Base-by-base conservation (phyloP, 2,888 invertebrate species). In the Agriopis leucophaearia region DNA sequence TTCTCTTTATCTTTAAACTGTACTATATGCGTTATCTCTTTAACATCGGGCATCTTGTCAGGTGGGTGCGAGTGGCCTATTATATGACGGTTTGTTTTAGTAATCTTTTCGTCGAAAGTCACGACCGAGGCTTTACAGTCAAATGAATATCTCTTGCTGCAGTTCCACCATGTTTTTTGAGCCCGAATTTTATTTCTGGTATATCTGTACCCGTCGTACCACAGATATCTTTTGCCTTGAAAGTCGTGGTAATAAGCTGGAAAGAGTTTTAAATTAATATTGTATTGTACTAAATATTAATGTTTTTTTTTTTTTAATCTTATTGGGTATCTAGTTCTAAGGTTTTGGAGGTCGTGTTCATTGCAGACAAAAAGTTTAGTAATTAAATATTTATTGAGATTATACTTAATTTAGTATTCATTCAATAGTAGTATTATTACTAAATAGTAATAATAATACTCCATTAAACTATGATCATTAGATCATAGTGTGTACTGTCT, bases 111-210 rank as follows among this genome's bases (percentile, higher is more conserved):
- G 58, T 62, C 8, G 16, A n/a, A 54, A 16, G 76, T 78, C 7
- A 76, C 70, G 6, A 78, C 13, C 0, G 78, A 76, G 0, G 76
- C 76, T 35, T 64, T 73, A 65, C 80, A 80, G 15, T 59, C 65
- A 15, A 64, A 64, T 0, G 74, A 70, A 16, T 54, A 61, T 52
- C 78, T 69, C 27, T 71, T 64, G 1, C 58, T 73, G 35, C 78
- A 79, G 16, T 74, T 56, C 80, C 79, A 81, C 74, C 76, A 80
- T 0, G 61, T 12, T 52, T 72, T 75, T 7, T 56, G 12, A 8
- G 62, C 57, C 13, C 16, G 50, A n/a, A 45, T 8, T 3, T 48
- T 55, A 51, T 78, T 80, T 15, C 54, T 78, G 9, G 69, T 73
- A 50, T 76, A 80, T 40, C 66, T 64, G 64, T 76, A 77, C 8